Evolutionary conservation across 1,140 invertebrate genomes (phyloP).

Genomic region (Drosophila arawakana): DNA sequence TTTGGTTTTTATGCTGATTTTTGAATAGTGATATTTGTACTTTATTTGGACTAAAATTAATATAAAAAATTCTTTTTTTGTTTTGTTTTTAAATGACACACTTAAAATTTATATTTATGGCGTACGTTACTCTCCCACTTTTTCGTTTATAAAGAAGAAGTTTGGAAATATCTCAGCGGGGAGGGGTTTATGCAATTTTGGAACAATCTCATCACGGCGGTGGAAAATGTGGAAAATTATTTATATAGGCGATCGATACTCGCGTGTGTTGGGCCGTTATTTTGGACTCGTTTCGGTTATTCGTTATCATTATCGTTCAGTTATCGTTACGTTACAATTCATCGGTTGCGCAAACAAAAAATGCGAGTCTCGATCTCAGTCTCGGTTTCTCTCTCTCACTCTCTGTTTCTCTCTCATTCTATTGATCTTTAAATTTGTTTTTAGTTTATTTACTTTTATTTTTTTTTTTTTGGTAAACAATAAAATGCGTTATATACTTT

Average conservation of each 20-base stretch:
- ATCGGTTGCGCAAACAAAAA: conserved; percentile 72
- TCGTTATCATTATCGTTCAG: conserved; percentile 33
- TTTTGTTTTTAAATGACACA: conserved; percentile 38
- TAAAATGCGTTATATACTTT: conserved; percentile 60
- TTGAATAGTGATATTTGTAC: conserved; percentile 50
- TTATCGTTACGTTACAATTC: conserved; percentile 72
- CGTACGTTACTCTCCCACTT: conserved; percentile 60
- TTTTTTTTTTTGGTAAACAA: conserved; percentile 60
- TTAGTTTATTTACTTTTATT: conserved; percentile 31
- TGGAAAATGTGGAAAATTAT: conserved; percentile 35
- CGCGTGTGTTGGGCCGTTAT: conserved; percentile 30
- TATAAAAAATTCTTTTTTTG: conserved; percentile 32
- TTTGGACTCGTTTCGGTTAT: conserved; percentile 40
- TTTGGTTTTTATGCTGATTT: conserved; percentile 63
- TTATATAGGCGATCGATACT: conserved; percentile 36
- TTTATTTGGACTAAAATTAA: conserved; percentile 64
- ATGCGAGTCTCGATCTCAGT: conserved; percentile 75
- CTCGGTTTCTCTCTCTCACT: conserved; percentile 68
- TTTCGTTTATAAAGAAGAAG: conserved; percentile 21
- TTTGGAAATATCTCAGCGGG: conserved; percentile 63
- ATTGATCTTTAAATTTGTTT: conserved; percentile 50
- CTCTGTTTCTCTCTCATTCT: conserved; percentile 57
- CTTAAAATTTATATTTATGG: conserved; percentile 66
- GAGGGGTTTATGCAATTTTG: conserved; percentile 59
- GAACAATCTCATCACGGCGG: conserved; percentile 68